These are phyloP conservation scores for Pollenia amentaria DNA, from an alignment of 2,888 invertebrate genomes.

Conservation along the genomic window DNA sequence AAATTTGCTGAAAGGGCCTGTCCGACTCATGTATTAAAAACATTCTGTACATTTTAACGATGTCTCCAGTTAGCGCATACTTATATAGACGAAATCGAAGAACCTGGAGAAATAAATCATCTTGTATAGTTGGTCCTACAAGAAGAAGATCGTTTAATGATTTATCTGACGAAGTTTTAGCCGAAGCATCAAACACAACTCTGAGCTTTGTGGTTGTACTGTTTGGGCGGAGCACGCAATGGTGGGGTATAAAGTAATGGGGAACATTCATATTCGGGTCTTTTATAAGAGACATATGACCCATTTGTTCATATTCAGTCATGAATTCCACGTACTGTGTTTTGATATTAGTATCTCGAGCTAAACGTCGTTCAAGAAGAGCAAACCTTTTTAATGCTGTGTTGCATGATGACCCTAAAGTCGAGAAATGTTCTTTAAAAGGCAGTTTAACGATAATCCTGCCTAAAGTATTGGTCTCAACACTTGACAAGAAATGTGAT, in stretches of 20 bases:
- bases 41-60: slow-evolving; percentile 42
- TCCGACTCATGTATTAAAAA: slow-evolving; percentile 30
- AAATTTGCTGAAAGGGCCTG: slow-evolving; percentile 26
- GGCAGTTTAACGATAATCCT: slow-evolving; percentile 29
- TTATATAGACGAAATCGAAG: slow-evolving; percentile 35
- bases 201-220: slow-evolving; percentile 34
- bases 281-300: slow-evolving; percentile 27
- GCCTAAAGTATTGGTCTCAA: slow-evolving; percentile 12
- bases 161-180: slow-evolving; percentile 26
- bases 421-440: slow-evolving; percentile 28
- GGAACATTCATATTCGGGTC: slow-evolving; percentile 10
- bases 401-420: slow-evolving; percentile 21
- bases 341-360: slow-evolving; percentile 29
- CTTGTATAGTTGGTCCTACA: slow-evolving; percentile 33
- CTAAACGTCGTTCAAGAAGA: slow-evolving; percentile 32
- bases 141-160: slow-evolving; percentile 45
- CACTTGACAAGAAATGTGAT: slow-evolving; percentile 20
- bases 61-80: slow-evolving; percentile 35
- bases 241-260: slow-evolving; percentile 40
- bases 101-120: slow-evolving; percentile 35
- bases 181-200: slow-evolving; percentile 25
- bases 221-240: slow-evolving; percentile 25
- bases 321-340: slow-evolving; percentile 16
- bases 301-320: slow-evolving; percentile 49
- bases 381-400: slow-evolving; percentile 23